A percentile compares a stretch with the other conserved stretches of the same genome.
Evolutionary conservation across 2,113 vertebrate genomes (phyloP).

Genomic region (Grus americana): DNA sequence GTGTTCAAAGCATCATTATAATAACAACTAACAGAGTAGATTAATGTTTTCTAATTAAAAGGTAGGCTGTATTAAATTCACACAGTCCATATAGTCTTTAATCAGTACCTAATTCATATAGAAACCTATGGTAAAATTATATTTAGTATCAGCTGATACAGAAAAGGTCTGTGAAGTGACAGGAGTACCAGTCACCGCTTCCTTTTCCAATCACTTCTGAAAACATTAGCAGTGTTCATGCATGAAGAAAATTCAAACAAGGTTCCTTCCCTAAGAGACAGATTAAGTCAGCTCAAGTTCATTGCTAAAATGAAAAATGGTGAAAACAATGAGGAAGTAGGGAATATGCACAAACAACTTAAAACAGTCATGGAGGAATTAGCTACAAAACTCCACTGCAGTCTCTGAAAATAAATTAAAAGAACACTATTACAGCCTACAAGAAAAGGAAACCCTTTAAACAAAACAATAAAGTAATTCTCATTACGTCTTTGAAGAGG

Average conservation of each 20-base stretch:
- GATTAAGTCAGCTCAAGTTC: background rate
- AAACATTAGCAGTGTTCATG: background rate
- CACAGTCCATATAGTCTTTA: background rate
- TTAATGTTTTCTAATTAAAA: background rate
- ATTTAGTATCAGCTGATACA: background rate
- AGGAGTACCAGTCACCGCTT: background rate
- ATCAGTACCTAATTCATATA: background rate
- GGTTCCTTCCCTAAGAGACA: background rate
- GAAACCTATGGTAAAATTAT: background rate
- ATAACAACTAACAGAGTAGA: background rate
- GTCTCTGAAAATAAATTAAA: background rate
- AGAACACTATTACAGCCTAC: background rate
- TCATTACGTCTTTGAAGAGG: background rate
- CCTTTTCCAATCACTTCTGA: background rate
- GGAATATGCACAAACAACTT: background rate
- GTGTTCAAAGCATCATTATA: background rate
- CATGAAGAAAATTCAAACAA: background rate
- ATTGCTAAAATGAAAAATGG: background rate
- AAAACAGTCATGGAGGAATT: background rate
- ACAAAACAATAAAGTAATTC: background rate
- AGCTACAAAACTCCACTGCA: background rate
- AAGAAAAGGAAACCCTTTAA: background rate
- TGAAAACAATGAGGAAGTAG: background rate
- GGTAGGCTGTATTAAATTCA: background rate
- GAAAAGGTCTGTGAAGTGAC: background rate